A percentile compares a stretch with the other conserved stretches of the same genome.
Conservation (phyloP, 1,140 invertebrate genomes). For the Ganaspis sp. region DNA sequence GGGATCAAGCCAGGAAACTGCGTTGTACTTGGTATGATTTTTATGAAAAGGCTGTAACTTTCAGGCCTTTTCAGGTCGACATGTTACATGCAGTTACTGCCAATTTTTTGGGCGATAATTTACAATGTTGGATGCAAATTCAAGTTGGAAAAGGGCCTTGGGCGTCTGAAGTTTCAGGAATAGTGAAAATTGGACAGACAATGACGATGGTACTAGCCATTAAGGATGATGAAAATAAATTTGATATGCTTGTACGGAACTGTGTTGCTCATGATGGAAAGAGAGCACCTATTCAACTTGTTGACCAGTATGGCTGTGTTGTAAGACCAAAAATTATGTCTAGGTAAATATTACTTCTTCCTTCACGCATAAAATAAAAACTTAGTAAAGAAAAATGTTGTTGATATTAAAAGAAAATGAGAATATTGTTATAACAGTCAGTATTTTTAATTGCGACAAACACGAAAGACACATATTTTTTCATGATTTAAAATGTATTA, state of each 20-base stretch:
- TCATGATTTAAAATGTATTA: no score
- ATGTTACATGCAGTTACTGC: slow-evolving; percentile 95
- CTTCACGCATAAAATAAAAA: no score
- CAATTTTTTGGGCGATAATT: slow-evolving; percentile 95
- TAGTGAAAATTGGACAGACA: slow-evolving; percentile 96
- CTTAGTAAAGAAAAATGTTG: no score
- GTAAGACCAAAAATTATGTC: slow-evolving; percentile 95
- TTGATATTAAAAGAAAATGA: no score
- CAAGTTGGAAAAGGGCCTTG: slow-evolving; percentile 96
- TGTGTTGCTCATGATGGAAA: slow-evolving; percentile 96
- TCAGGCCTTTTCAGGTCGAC: slow-evolving; percentile 95
- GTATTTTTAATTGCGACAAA: no score
- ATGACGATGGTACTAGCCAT: slow-evolving; percentile 98
- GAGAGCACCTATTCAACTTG: slow-evolving; percentile 92
- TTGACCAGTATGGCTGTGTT: slow-evolving; percentile 94
- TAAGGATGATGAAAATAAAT: slow-evolving; percentile 96
- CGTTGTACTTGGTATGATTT: slow-evolving; percentile 96
- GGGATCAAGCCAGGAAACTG: slow-evolving; percentile 90
- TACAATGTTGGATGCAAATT: slow-evolving; percentile 98
- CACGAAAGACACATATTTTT: no score
- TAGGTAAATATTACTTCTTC: slow-evolving; percentile 63
- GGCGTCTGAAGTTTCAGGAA: slow-evolving; percentile 95
- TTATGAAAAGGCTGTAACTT: slow-evolving; percentile 95
- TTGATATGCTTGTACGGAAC: slow-evolving; percentile 95
- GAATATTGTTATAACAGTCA: no score